phyloP scores from a whole-genome alignment of 2,113 vertebrate genomes.

The Hippoglossus stenolepis region DNA sequence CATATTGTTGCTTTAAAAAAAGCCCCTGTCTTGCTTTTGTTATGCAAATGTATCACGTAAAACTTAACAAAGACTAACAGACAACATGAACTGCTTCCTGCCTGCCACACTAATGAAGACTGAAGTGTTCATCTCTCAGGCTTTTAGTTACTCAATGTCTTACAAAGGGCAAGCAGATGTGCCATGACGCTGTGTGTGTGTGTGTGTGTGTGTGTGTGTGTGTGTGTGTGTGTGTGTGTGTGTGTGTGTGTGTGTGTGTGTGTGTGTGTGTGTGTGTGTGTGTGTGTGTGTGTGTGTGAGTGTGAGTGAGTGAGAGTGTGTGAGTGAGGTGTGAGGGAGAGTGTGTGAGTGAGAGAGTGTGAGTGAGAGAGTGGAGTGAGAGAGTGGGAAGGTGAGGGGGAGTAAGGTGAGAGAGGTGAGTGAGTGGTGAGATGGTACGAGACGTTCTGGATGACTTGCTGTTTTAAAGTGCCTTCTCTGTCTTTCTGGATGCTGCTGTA shows the following conservation, averaged over 20 bases:
- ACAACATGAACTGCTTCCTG: conserved; percentile 5
- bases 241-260: not conserved
- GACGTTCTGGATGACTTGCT: conserved; percentile 11
- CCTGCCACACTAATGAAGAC: not conserved
- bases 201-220: not conserved
- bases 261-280: not conserved
- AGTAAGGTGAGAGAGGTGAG: no score
- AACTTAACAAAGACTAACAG: conserved; percentile 3
- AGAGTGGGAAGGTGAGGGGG: no score
- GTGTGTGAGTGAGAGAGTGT: not conserved
- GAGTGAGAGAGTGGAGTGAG: no score
- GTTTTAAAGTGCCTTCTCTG: conserved; percentile 71
- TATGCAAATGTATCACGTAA: conserved; percentile 15
- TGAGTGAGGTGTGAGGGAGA: no score
- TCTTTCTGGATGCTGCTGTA: conserved; percentile 26
- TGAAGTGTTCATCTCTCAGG: conserved; percentile 27
- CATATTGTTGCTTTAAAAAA: not conserved
- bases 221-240: not conserved
- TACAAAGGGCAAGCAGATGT: conserved; percentile 21
- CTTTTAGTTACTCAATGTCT: conserved; percentile 29
- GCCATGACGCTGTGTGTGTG: not conserved
- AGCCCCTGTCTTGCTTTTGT: not conserved
- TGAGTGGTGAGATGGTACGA: not conserved
- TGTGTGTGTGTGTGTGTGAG: not conserved
- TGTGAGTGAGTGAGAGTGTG: no score